Conservation (phyloP, 1,140 invertebrate species). For the Drosophila grimshawi region DNA sequence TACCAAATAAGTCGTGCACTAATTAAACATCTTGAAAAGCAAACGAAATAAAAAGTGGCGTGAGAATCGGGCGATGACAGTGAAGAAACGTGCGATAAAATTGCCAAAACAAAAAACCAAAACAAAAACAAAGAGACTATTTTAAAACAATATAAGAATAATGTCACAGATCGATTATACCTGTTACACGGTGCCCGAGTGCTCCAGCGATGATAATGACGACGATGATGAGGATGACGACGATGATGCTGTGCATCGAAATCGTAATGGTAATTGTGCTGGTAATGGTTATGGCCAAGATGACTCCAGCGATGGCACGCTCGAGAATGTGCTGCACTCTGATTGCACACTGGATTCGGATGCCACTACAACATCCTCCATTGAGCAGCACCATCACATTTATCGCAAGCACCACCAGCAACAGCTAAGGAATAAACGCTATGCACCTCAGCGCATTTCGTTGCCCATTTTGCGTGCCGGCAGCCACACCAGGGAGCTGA, state of each 20-base stretch:
- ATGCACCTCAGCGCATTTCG: slow-evolving; percentile 59
- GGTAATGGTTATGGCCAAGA: slow-evolving; percentile 10
- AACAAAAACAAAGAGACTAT: not conserved
- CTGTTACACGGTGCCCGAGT: slow-evolving; percentile 81
- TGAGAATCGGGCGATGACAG: slow-evolving; percentile 46
- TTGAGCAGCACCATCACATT: slow-evolving; percentile 62
- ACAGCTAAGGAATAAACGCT: slow-evolving; percentile 43
- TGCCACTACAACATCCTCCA: slow-evolving; percentile 68
- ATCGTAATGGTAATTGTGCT: not conserved
- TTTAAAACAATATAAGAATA: slow-evolving; percentile 15
- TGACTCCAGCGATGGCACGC: slow-evolving; percentile 60
- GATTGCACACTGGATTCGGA: slow-evolving; percentile 64
- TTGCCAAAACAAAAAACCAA: slow-evolving; percentile 23
- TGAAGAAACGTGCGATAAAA: slow-evolving; percentile 46
- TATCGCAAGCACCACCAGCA: slow-evolving; percentile 53
- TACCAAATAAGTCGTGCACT: slow-evolving; percentile 39
- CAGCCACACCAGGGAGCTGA: slow-evolving; percentile 60
- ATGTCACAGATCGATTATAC: slow-evolving; percentile 80
- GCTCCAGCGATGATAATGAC: slow-evolving; percentile 59
- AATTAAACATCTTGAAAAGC: slow-evolving; percentile 63
- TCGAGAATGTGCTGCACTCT: slow-evolving; percentile 59
- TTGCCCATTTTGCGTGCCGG: slow-evolving; percentile 54
- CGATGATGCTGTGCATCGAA: slow-evolving; percentile 19
- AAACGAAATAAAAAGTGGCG: slow-evolving; percentile 20
- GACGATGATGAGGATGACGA: slow-evolving; percentile 11